Evolutionary conservation across 2,113 vertebrate genomes (phyloP).

Genomic region (Tupaia tana): DNA sequence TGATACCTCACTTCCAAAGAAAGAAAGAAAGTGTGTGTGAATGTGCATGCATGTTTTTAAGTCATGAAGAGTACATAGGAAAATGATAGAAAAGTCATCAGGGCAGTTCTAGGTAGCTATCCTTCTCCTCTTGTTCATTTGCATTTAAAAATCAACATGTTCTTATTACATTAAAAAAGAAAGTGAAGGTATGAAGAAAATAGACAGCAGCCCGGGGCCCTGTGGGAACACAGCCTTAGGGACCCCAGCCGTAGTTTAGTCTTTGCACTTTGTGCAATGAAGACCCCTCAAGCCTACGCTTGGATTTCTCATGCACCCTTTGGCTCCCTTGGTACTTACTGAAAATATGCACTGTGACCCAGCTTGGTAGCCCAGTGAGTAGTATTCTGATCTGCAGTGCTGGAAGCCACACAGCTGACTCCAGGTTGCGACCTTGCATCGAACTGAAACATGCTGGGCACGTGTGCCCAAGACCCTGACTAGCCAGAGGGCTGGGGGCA

Average conservation of each 20-base stretch:
- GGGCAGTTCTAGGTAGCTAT: not conserved
- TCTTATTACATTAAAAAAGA: not conserved
- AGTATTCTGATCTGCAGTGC: no score
- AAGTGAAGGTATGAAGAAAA: not conserved
- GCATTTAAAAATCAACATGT: not conserved
- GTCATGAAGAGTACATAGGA: not conserved
- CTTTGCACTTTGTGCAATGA: not conserved
- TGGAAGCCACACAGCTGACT: no score
- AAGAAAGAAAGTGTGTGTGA: not conserved
- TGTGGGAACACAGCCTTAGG: not conserved
- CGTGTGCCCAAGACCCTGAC: no score
- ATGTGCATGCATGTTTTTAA: not conserved
- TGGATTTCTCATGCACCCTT: no score
- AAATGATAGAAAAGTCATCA: not conserved
- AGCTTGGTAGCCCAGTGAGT: no score
- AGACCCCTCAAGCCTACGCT: no score
- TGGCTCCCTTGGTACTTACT: not conserved
- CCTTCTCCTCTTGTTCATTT: not conserved
- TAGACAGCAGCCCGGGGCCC: not conserved
- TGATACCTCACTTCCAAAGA: not conserved
- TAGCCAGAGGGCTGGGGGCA: no score
- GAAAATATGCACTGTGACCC: not conserved
- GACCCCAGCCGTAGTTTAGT: rapidly evolving
- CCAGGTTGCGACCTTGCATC: no score
- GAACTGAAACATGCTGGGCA: no score